A percentile compares a stretch with the other conserved stretches of the same genome.
Evolutionary conservation across 2,888 invertebrate genomes (phyloP).

Genomic region (Eupithecia dodoneata): DNA sequence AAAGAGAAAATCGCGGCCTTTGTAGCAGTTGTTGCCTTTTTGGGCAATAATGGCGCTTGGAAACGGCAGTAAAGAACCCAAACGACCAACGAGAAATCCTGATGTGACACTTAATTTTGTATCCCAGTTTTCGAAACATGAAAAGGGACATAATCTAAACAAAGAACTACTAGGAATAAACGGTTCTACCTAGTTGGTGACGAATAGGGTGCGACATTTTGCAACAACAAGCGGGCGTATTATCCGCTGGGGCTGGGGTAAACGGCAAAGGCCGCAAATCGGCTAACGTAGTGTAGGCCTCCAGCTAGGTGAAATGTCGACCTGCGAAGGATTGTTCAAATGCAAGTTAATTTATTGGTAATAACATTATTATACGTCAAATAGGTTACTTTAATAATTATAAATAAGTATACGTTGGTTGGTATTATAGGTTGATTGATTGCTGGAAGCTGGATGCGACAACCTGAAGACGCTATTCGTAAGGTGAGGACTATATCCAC

Average conservation of each 20-base stretch:
- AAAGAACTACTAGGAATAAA: not conserved
- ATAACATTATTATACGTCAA: too few relatives aligned
- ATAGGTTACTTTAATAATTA: too few relatives aligned
- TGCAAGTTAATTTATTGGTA: too few relatives aligned
- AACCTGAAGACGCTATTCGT: not conserved
- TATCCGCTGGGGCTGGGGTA: not conserved
- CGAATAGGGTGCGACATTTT: not conserved
- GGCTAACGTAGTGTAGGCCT: not conserved
- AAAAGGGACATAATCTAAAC: not conserved
- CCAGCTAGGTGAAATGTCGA: not conserved
- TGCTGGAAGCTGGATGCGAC: not conserved
- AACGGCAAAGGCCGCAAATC: too few relatives aligned
- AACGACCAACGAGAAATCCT: slow-evolving; percentile 54
- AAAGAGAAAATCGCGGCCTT: slow-evolving; percentile 53
- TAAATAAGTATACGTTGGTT: too few relatives aligned
- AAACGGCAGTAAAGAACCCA: slow-evolving; percentile 53
- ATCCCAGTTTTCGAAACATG: slow-evolving; percentile 43
- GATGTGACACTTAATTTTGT: slow-evolving; percentile 64
- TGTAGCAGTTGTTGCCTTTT: slow-evolving; percentile 53
- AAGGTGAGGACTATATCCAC: not conserved
- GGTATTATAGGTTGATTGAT: too few relatives aligned
- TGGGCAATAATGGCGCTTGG: slow-evolving; percentile 59
- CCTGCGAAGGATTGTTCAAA: not conserved
- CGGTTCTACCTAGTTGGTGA: not conserved
- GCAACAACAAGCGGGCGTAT: not conserved